These are phyloP conservation scores for Papilio gigon DNA, from an alignment of 2,888 invertebrate species.

Conservation along the genomic window DNA sequence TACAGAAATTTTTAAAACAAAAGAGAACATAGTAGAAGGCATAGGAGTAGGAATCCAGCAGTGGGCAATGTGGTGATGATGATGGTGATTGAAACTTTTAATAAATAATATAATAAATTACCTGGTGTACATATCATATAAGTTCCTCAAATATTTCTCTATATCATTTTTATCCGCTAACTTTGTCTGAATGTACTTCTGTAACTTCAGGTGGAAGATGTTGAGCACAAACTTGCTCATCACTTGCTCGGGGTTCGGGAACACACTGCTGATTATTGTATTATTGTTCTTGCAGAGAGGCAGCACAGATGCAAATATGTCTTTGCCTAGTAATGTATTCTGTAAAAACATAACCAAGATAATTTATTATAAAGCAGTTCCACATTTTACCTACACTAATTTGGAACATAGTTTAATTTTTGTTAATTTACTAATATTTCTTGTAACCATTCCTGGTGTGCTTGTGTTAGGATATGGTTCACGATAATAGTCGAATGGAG, in stretches of 20 bases:
- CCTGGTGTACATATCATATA: constrained; percentile 95
- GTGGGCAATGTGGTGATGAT: too few relatives aligned
- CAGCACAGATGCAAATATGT: constrained; percentile 94
- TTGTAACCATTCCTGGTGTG: too few relatives aligned
- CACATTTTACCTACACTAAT: too few relatives aligned
- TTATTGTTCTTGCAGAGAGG: constrained; percentile 95
- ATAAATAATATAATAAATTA: constrained; percentile 70
- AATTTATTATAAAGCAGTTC: too few relatives aligned
- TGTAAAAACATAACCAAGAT: constrained; percentile 77
- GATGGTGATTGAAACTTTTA: too few relatives aligned
- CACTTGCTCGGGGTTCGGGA: constrained; percentile 97
- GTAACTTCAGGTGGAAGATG: constrained; percentile 94
- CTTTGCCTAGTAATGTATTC: constrained; percentile 92
- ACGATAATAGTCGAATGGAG: too few relatives aligned
- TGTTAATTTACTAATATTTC: too few relatives aligned
- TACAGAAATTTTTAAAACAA: too few relatives aligned
- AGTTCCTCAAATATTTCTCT: constrained; percentile 93
- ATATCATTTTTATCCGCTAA: constrained; percentile 91
- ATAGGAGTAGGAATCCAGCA: too few relatives aligned
- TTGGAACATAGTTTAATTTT: too few relatives aligned
- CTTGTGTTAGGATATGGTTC: too few relatives aligned
- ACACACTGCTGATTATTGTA: constrained; percentile 92
- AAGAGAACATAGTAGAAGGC: too few relatives aligned
- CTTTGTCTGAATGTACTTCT: constrained; percentile 92
- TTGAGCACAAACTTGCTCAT: constrained; percentile 99